A percentile compares a stretch with the other conserved stretches of the same genome.
phyloP scores from a whole-genome alignment of 2,797 vertebrate genomes.

The Lycodopsis pacificus region DNA sequence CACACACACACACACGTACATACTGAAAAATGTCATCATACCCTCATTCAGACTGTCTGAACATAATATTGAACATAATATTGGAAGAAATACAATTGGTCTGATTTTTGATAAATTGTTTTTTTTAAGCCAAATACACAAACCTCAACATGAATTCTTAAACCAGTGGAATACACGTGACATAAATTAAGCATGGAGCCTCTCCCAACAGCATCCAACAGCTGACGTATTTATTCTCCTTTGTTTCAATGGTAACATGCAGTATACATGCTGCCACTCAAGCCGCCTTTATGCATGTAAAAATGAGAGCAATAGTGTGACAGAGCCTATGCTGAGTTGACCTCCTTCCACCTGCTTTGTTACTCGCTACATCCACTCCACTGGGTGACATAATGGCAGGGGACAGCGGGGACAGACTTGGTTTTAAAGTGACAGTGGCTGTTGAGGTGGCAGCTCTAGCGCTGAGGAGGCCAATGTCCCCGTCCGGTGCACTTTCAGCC shows the following conservation, averaged over 20 bases:
- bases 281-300: slow-evolving; percentile 34
- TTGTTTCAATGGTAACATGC: slow-evolving; percentile 1
- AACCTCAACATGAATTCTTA: slow-evolving; percentile 7
- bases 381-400: slow-evolving; percentile 68
- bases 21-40: slow-evolving; percentile 29
- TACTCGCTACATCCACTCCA: slow-evolving; percentile 61
- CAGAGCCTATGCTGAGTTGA: slow-evolving; percentile 69
- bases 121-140: slow-evolving; percentile 4
- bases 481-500: slow-evolving; percentile 33
- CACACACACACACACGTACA: neutral
- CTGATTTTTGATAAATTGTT: neutral
- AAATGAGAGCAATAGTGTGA: slow-evolving; percentile 49
- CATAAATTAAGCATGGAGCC: slow-evolving; percentile 4
- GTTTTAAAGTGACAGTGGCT: slow-evolving; percentile 69
- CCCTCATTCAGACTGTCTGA: slow-evolving; percentile 1
- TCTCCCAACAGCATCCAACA: neutral
- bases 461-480: slow-evolving; percentile 22
- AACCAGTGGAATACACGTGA: slow-evolving; percentile 6
- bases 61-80: neutral
- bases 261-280: slow-evolving; percentile 6
- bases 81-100: slow-evolving; percentile 4
- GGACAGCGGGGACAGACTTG: slow-evolving; percentile 64
- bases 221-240: slow-evolving; percentile 4
- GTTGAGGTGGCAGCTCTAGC: slow-evolving; percentile 43
- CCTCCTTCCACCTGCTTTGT: slow-evolving; percentile 71